Base-by-base conservation (phyloP, 2,797 vertebrate genomes). In the Gymnoscopelus microlampas region DNA sequence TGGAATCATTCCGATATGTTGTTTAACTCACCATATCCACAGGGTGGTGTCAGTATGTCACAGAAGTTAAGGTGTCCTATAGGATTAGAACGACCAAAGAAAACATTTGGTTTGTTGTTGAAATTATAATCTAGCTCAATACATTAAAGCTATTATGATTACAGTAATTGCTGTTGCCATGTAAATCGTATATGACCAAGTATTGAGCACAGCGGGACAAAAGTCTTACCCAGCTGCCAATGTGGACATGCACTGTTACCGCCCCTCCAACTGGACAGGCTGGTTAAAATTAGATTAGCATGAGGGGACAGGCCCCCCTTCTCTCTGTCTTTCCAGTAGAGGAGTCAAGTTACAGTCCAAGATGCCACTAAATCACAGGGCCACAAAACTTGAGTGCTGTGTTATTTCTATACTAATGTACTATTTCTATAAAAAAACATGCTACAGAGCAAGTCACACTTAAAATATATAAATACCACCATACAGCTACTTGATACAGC, bases 261-360 rank as follows among this genome's bases (percentile, higher is more conserved):
- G 66, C 39, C 63, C 65, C 61, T 68, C 72, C 48, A 35, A 47
- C 14, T 74, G 44, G 67, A 80, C 70, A 71, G 73, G 23, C 26
- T 47, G 60, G 83, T 87, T 89, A 89, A 87, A 89, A 87, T 89
- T 90, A 92, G 88, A 70, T 68, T 57, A 79, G 83, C 58, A 79
- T 60, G 32, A 71, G 68, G 54, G 74, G 64, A 55, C 63, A 58
- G 44, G 58, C 49, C 70, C 29, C 68, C 47, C 7, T 49, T 57
- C 19, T 5, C 44, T 35, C 53, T 50, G 8, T 51, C 11, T 14
- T 48, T 60, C 24, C 13, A 55, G 23, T 48, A 59, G 47, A 0
- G 4, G 47, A 66, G 13, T 68, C 49, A 66, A 60, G 1, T 5
- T 32, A 66, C 58, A 64, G 13, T 19, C 14, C 8, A 14, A 13